Percentiles rank a stretch among this genome's conserved stretches.
Conservation (phyloP, 1,140 invertebrate genomes). For the Aphis craccivora region DNA sequence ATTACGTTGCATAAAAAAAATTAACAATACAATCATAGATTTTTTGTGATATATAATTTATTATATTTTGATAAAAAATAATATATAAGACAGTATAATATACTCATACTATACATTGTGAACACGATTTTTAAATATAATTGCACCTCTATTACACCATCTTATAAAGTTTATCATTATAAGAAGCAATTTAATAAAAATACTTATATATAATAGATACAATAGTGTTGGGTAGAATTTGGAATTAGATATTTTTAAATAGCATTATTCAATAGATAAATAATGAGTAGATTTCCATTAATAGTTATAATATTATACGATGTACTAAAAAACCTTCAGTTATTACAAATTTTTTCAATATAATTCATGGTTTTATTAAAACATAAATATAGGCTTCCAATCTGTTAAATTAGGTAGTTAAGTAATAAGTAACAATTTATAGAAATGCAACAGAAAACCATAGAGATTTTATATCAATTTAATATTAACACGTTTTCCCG, state of each 20-base stretch:
- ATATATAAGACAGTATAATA: neutral
- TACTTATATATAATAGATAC: neutral
- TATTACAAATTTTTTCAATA: neutral
- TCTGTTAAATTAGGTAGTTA: neutral
- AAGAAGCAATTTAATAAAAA: neutral
- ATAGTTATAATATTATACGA: neutral
- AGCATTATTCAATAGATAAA: neutral
- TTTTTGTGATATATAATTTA: neutral
- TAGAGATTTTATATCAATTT: neutral
- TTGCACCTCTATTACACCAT: neutral
- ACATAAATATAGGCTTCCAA: neutral
- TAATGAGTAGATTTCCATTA: neutral
- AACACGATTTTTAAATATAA: neutral
- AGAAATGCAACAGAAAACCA: neutral
- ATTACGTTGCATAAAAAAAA: neutral
- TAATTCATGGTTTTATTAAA: neutral
- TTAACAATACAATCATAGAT: neutral
- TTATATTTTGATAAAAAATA: neutral
- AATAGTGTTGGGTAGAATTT: neutral
- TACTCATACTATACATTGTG: no score
- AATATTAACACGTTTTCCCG: neutral
- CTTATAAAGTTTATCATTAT: neutral
- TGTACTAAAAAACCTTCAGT: neutral
- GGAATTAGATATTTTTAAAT: neutral
- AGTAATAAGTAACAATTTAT: neutral